Evolutionary conservation across 2,888 invertebrate genomes (phyloP).

Genomic region (Drosophila lutescens): DNA sequence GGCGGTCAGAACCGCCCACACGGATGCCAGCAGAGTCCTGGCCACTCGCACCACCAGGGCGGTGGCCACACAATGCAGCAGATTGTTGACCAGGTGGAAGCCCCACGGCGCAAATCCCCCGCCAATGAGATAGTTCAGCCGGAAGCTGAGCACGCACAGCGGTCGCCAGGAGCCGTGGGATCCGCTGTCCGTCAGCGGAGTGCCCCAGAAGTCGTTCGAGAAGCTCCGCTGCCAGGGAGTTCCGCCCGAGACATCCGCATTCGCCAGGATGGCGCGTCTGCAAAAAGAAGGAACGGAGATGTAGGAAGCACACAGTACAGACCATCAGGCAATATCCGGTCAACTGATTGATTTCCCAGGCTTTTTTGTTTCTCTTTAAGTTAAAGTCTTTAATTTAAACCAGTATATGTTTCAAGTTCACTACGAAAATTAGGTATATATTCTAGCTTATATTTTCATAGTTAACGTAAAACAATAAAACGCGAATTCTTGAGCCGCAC

Average conservation of each 20-base stretch:
- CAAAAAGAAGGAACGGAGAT: constrained; percentile 78
- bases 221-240: constrained; percentile 93
- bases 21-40: constrained; percentile 88
- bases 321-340: background rate
- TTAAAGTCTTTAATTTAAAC: background rate
- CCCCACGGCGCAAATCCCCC: constrained; percentile 92
- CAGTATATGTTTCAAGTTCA: too few relatives aligned
- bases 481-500: background rate
- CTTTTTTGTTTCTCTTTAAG: background rate
- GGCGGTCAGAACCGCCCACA: constrained; percentile 89
- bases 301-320: background rate
- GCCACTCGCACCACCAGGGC: constrained; percentile 92
- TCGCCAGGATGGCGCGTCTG: constrained; percentile 97
- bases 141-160: constrained; percentile 94
- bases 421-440: too few relatives aligned
- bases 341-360: background rate
- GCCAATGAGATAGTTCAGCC: constrained; percentile 91
- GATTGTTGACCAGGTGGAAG: constrained; percentile 93
- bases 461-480: too few relatives aligned
- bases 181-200: constrained; percentile 94
- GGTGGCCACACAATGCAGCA: constrained; percentile 94
- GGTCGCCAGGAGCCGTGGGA: constrained; percentile 99
- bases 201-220: constrained; percentile 99
- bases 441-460: too few relatives aligned
- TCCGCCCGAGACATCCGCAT: constrained; percentile 94